These are phyloP conservation scores for Crotophaga sulcirostris DNA, from an alignment of 2,113 vertebrate species.

Conservation along the genomic window DNA sequence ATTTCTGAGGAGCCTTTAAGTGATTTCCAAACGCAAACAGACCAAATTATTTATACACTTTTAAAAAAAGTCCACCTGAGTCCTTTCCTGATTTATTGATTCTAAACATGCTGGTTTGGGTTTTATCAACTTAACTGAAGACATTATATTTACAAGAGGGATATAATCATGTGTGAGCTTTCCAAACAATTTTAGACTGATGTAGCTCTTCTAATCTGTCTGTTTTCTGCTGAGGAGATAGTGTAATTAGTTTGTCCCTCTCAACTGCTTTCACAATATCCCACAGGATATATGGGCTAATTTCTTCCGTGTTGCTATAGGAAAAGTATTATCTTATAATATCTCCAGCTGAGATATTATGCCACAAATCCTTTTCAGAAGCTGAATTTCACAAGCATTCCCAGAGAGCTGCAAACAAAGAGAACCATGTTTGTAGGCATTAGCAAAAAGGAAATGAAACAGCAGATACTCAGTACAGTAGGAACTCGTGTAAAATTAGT, in stretches of 20 bases:
- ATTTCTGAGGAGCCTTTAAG: background rate
- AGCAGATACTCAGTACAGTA: background rate
- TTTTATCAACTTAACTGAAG: background rate
- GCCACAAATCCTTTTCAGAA: slow-evolving; percentile 45
- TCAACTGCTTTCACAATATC: slow-evolving; percentile 40
- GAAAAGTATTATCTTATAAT: slow-evolving; percentile 57
- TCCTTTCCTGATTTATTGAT: background rate
- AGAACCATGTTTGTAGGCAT: slow-evolving; percentile 23
- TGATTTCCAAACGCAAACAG: background rate
- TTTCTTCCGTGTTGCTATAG: background rate
- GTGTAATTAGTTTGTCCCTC: slow-evolving; percentile 62
- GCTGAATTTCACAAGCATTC: slow-evolving; percentile 45
- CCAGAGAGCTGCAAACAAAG: slow-evolving; percentile 40
- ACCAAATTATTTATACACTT: background rate
- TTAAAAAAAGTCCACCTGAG: background rate
- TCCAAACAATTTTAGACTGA: slow-evolving; percentile 5
- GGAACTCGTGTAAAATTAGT: slow-evolving; percentile 29
- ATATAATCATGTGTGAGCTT: background rate
- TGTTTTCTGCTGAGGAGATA: slow-evolving; percentile 25
- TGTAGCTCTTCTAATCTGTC: background rate
- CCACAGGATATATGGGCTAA: slow-evolving; percentile 50
- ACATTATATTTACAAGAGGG: background rate
- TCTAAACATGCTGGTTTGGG: background rate
- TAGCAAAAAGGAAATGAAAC: slow-evolving; percentile 41
- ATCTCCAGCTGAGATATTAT: slow-evolving; percentile 56